These are phyloP conservation scores for Melipona quadrifasciata DNA, from an alignment of 1,140 invertebrate species.

Conservation along the genomic window DNA sequence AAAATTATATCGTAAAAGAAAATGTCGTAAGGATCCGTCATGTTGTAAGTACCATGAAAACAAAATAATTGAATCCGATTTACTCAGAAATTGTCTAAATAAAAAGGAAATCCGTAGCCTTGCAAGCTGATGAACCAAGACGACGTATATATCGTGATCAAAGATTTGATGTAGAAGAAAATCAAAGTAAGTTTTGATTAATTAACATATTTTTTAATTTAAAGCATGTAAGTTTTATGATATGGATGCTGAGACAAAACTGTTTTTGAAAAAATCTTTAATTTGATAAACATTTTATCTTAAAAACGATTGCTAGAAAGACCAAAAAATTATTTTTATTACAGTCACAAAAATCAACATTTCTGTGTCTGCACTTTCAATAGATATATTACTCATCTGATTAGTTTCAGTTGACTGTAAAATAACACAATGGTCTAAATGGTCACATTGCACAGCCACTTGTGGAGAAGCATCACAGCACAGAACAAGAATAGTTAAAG, in stretches of 20 bases:
- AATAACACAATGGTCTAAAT: slow-evolving; percentile 84
- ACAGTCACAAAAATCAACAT: no score
- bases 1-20: slow-evolving; percentile 82
- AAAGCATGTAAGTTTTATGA: background rate
- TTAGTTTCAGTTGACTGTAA: slow-evolving; percentile 81
- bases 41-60: slow-evolving; percentile 73
- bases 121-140: slow-evolving; percentile 60
- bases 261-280: background rate
- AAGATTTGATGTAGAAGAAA: slow-evolving; percentile 46
- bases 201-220: slow-evolving; percentile 1
- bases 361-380: no score
- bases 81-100: background rate
- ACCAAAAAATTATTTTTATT: no score
- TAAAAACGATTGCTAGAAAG: no score
- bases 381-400: background rate
- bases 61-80: slow-evolving; percentile 4
- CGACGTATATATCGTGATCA: slow-evolving; percentile 46
- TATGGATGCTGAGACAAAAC: background rate
- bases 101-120: slow-evolving; percentile 52
- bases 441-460: slow-evolving; percentile 85
- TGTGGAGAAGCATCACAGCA: slow-evolving; percentile 83
- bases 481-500: slow-evolving; percentile 78
- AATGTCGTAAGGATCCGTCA: slow-evolving; percentile 78
- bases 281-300: no score
- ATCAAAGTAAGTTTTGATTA: slow-evolving; percentile 55